These are phyloP conservation scores for Anthopleura sola DNA, from an alignment of 64 coral and sea anemone species.

Conservation along the genomic window DNA sequence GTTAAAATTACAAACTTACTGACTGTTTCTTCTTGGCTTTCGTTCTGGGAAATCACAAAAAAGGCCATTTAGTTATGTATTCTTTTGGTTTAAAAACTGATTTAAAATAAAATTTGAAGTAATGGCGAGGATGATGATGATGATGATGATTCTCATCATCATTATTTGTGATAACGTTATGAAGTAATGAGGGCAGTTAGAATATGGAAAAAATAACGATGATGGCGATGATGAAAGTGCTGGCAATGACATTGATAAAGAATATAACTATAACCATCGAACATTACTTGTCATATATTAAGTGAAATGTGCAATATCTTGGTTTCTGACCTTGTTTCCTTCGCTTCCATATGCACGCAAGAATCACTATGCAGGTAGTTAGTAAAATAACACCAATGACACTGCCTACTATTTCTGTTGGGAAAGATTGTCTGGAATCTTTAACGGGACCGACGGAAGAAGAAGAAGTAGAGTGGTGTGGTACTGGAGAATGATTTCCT, in stretches of 20 bases:
- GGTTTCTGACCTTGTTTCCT: not conserved
- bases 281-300: not conserved
- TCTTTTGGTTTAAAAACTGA: not conserved
- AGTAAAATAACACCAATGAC: not conserved
- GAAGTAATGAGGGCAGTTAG: no score
- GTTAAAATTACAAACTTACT: not conserved
- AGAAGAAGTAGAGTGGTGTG: not conserved
- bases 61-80: not conserved
- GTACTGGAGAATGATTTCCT: not conserved
- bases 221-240: no score
- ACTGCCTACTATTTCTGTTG: not conserved
- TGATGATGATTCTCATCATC: no score
- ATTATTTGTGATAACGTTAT: no score
- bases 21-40: not conserved
- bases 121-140: no score
- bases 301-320: not conserved
- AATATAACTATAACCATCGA: no score
- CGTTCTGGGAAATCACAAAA: not conserved
- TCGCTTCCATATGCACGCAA: not conserved
- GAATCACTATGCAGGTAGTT: not conserved
- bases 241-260: no score
- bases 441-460: not conserved
- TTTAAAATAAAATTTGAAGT: not conserved
- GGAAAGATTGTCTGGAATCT: not conserved
- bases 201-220: no score